Percentiles rank a stretch among this genome's conserved stretches.
phyloP scores from a whole-genome alignment of 2,888 invertebrate genomes.

The Rhagonycha fulva region DNA sequence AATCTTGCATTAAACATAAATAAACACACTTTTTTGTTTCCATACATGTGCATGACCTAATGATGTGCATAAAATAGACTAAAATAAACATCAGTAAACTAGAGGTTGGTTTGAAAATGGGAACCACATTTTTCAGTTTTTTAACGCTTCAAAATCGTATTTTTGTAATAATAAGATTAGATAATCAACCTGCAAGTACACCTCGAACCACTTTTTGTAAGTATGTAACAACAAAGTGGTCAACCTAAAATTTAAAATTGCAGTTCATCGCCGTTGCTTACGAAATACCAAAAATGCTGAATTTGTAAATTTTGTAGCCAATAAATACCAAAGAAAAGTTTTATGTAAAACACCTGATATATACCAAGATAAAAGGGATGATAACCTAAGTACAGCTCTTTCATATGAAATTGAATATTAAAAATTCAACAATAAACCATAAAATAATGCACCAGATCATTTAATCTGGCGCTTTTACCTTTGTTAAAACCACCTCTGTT shows the following conservation, averaged over 20 bases:
- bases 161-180: background rate
- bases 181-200: background rate
- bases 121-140: background rate
- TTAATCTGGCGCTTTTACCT: slow-evolving; percentile 88
- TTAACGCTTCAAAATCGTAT: background rate
- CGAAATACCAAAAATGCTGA: background rate
- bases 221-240: background rate
- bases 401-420: slow-evolving; percentile 25
- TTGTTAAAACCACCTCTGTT: slow-evolving; percentile 96
- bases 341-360: background rate
- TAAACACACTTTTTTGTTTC: too few relatives aligned
- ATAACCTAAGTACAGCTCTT: slow-evolving; percentile 33
- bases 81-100: too few relatives aligned
- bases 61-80: too few relatives aligned
- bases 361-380: background rate
- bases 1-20: too few relatives aligned
- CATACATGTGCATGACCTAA: too few relatives aligned
- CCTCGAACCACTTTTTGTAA: background rate
- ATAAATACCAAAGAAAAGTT: background rate
- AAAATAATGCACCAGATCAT: slow-evolving; percentile 73
- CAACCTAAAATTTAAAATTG: background rate
- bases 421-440: slow-evolving; percentile 29
- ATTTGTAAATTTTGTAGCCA: background rate
- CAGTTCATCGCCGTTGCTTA: background rate
- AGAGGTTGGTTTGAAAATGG: background rate